Evolutionary conservation across 2,113 vertebrate genomes (phyloP).

Genomic region (Oriolus oriolus): DNA sequence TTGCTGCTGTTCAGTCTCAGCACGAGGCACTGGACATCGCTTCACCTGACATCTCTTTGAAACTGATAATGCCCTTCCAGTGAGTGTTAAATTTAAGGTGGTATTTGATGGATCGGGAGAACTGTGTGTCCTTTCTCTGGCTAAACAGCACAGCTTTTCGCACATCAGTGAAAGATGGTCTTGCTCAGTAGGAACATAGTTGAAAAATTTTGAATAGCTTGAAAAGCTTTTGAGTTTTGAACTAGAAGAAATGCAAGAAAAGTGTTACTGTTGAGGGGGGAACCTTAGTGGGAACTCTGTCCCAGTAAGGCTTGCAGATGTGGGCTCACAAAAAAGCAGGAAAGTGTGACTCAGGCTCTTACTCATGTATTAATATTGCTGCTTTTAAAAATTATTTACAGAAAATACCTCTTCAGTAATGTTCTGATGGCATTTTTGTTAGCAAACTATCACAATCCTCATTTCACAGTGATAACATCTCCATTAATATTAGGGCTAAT

Average conservation of each 20-base stretch:
- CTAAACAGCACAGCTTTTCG: not conserved
- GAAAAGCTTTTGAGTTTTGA: not conserved
- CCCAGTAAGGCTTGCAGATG: not conserved
- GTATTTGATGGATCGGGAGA: not conserved
- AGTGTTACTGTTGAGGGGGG: not conserved
- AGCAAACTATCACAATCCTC: not conserved
- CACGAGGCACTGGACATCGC: rapidly evolving
- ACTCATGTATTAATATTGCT: not conserved
- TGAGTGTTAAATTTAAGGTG: too few relatives aligned
- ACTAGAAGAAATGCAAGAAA: not conserved
- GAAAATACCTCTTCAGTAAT: not conserved
- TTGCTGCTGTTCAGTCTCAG: not conserved
- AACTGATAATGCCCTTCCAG: not conserved
- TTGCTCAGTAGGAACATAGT: not conserved
- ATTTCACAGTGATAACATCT: not conserved
- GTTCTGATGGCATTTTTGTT: not conserved
- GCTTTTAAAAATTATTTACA: not conserved
- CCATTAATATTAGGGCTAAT: not conserved
- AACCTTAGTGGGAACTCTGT: not conserved
- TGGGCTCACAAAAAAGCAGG: not conserved
- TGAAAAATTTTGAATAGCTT: not conserved
- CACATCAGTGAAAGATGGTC: not conserved
- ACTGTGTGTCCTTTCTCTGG: not conserved
- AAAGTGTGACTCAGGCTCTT: not conserved
- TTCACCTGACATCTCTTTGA: not conserved